phyloP scores from a whole-genome alignment of 2,888 invertebrate genomes.

The Cataglyphis altisquamis region DNA sequence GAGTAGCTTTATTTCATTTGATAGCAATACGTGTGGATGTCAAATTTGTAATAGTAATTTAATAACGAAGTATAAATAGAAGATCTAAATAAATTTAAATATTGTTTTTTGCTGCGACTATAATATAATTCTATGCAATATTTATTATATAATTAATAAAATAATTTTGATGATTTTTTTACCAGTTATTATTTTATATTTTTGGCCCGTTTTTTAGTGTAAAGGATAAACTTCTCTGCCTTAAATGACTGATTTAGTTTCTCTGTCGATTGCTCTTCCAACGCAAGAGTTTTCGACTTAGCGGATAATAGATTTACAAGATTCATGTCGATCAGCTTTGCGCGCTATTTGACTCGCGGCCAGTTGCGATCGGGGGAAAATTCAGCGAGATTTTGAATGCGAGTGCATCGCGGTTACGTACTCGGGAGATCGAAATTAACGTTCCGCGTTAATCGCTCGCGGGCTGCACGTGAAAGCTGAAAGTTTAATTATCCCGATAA shows the following conservation, averaged over 20 bases:
- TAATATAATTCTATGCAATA: background rate
- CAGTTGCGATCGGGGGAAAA: conserved; percentile 35
- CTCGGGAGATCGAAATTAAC: conserved; percentile 74
- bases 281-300: conserved; percentile 42
- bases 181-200: background rate
- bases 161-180: background rate
- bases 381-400: conserved; percentile 56
- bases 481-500: conserved; percentile 80
- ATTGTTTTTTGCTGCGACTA: background rate
- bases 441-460: conserved; percentile 66
- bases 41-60: background rate
- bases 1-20: background rate
- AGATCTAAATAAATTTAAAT: conserved; percentile 4
- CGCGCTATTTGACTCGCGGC: conserved; percentile 46
- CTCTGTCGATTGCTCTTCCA: background rate
- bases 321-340: conserved; percentile 56
- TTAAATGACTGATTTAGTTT: background rate
- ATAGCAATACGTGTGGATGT: background rate
- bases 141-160: background rate
- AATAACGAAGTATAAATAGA: background rate
- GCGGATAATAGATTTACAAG: conserved; percentile 51
- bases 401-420: conserved; percentile 59
- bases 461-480: conserved; percentile 67
- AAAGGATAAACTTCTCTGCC: background rate
- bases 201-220: no score